These are phyloP conservation scores for Lamproptera curius DNA, from an alignment of 2,888 invertebrate genomes.

Conservation along the genomic window DNA sequence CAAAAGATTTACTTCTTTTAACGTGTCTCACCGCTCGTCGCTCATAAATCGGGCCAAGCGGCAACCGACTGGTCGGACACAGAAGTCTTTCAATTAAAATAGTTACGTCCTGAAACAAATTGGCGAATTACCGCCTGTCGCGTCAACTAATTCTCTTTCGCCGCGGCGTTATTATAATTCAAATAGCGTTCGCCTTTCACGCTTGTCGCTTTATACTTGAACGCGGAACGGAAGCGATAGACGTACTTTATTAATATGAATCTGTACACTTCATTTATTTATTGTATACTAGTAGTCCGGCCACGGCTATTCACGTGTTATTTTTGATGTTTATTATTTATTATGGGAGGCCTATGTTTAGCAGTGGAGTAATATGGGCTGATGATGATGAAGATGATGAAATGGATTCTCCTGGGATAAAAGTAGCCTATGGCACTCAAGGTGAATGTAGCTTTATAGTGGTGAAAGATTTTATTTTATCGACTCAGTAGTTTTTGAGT, in stretches of 20 bases:
- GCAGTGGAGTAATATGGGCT: too few species aligned
- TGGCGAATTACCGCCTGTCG: constrained; percentile 23
- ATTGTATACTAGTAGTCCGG: too few species aligned
- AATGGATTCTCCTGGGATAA: too few species aligned
- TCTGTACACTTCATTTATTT: too few species aligned
- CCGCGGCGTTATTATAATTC: constrained; percentile 2
- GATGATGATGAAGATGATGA: too few species aligned
- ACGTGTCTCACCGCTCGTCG: not conserved
- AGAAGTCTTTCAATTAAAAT: constrained; percentile 31
- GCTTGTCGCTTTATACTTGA: not conserved
- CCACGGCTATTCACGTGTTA: too few species aligned
- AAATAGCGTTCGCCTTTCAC: constrained; percentile 9
- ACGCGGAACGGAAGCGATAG: not conserved
- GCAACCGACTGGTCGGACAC: constrained; percentile 15
- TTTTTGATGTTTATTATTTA: too few species aligned
- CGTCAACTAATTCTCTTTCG: constrained; percentile 9
- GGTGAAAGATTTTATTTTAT: too few species aligned
- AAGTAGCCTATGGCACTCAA: too few species aligned
- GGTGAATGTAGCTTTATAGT: too few species aligned
- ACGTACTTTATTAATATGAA: not conserved
- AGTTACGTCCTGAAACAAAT: constrained; percentile 28
- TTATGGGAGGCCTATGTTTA: too few species aligned
- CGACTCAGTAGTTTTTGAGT: too few species aligned
- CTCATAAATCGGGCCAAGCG: not conserved
- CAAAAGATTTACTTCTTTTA: not conserved